Percentiles rank a stretch among this genome's conserved stretches.
These are phyloP conservation scores for Cylindroiulus punctatus DNA, from an alignment of 2,888 invertebrate species.

Conservation along the genomic window DNA sequence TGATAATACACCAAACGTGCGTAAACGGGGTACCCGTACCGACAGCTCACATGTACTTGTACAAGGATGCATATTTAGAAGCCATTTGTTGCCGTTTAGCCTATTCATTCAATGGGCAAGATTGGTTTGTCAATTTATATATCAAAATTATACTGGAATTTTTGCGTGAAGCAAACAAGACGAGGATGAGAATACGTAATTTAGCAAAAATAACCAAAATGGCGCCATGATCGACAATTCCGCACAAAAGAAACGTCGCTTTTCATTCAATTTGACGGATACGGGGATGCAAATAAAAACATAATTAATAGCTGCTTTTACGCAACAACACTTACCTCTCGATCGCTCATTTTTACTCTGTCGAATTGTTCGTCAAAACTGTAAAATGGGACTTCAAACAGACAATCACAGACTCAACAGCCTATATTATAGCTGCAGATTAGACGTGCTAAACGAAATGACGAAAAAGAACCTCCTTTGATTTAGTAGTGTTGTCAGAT, in stretches of 20 bases:
- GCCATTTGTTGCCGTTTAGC: too few species aligned
- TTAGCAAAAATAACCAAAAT: neutral
- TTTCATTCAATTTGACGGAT: neutral
- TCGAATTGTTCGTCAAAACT: neutral
- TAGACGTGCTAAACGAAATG: too few species aligned
- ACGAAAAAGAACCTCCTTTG: neutral
- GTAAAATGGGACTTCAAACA: neutral
- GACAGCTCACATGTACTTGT: too few species aligned
- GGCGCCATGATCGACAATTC: conserved; percentile 8
- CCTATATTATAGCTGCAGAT: neutral
- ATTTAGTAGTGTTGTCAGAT: too few species aligned
- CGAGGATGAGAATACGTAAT: neutral
- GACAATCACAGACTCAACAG: neutral
- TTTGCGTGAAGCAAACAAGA: too few species aligned
- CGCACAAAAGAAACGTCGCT: neutral
- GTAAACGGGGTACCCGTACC: too few species aligned
- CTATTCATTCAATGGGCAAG: too few species aligned
- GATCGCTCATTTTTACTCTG: conserved; percentile 6
- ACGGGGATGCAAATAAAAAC: neutral
- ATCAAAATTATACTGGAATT: too few species aligned
- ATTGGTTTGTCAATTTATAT: too few species aligned
- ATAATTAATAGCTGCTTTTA: neutral
- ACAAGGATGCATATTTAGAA: too few species aligned
- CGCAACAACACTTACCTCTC: neutral
- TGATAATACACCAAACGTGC: too few species aligned